These are phyloP conservation scores for Neosilurus mollespiculum DNA, from an alignment of 2,797 vertebrate genomes.

Conservation along the genomic window DNA sequence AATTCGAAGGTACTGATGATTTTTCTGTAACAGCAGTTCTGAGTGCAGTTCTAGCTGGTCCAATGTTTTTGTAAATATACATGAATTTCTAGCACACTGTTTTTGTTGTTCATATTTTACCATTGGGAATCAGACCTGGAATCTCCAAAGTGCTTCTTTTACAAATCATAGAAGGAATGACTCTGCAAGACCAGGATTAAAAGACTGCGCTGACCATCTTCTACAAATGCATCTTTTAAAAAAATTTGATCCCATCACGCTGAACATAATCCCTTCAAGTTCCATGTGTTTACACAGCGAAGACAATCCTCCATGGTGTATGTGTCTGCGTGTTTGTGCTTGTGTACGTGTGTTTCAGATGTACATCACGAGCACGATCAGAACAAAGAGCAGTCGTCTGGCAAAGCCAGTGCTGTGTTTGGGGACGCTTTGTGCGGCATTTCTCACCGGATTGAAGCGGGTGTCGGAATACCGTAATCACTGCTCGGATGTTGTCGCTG, in stretches of 20 bases:
- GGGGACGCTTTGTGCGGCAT: constrained; percentile 91
- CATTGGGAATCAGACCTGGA: too few relatives aligned
- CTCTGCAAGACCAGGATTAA: constrained; percentile 19
- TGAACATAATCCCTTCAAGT: constrained; percentile 40
- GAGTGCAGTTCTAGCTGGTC: too few relatives aligned
- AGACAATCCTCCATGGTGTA: background rate
- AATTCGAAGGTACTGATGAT: too few relatives aligned
- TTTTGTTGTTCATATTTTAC: too few relatives aligned
- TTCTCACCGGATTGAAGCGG: constrained; percentile 93
- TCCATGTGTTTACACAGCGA: constrained; percentile 20
- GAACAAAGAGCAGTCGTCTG: constrained; percentile 94
- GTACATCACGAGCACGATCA: constrained; percentile 99
- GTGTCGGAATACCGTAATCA: constrained; percentile 97
- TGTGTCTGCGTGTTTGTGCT: background rate
- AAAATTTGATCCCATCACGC: constrained; percentile 38
- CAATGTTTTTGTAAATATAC: too few relatives aligned
- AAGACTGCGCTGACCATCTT: background rate
- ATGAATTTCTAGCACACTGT: too few relatives aligned
- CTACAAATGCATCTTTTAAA: background rate
- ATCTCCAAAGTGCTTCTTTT: background rate
- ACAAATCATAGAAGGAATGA: constrained; percentile 12
- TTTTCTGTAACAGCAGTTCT: too few relatives aligned
- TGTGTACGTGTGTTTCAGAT: constrained; percentile 73
- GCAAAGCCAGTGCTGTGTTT: constrained; percentile 95
- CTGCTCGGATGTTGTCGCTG: constrained; percentile 92